Evolutionary conservation across 2,888 invertebrate genomes (phyloP), one percentile per base, ranked within the genome.

Genomic region (Cerceris rybyensis): DNA sequence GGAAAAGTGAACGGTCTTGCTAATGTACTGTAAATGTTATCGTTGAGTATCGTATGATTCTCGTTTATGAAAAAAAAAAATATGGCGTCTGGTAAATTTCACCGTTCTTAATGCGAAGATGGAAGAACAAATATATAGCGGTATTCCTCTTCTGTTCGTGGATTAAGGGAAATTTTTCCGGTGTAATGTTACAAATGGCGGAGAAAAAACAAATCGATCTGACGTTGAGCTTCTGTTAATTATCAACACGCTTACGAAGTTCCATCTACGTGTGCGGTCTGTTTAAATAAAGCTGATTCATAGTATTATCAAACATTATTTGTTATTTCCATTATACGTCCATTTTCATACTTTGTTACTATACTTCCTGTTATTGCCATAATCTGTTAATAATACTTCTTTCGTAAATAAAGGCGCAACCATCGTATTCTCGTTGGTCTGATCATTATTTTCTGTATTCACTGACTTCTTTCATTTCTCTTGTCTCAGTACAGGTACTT

Each of bases 31-130:
- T 52, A 49, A 73, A 82, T 65, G 78, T 80, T 82, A 78, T 78
- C 75, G 72, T 42, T 69, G 49, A n/a, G 75, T 75, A 57, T 14
- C 46, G 61, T 13, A 28, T 1, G 39, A 59, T 52, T 50, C 46
- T 59, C 60, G 60, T 64, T 59, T 55, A 43, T 28, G 60, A 57
- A 54, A 57, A 65, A 60, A 66, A 67, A 70, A 14, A 41, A 68
- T 68, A 78, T 67, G 59, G 70, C 78, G 68, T 70, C 78, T 78
- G 79, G 73, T 67, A 80, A 79, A 69, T 69, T 55, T 79, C 78
- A 58, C 72, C 60, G 77, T 77, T 69, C 63, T 74, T 67, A 75
- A 70, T 63, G 28, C 52, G 42, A 16, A 59, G 17, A 17, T n/a
- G 46, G 41, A 54, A 58, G 49, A 60, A 54, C 63, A 65, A 64